Evolutionary conservation across 2,888 invertebrate genomes (phyloP).

Genomic region (Eupithecia exiguata): DNA sequence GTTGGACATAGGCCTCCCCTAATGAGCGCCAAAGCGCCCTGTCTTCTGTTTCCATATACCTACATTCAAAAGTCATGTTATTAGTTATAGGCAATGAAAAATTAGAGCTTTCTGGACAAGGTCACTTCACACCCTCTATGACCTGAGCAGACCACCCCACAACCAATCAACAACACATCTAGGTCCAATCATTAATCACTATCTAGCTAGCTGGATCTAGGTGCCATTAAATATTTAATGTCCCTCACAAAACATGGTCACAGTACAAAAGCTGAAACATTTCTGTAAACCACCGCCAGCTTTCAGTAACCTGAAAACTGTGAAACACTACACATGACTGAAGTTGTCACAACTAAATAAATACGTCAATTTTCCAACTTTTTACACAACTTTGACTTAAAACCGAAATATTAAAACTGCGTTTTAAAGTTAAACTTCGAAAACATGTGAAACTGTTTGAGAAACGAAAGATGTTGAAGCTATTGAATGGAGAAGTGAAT

Average conservation of each 20-base stretch:
- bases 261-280: conserved; percentile 40
- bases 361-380: conserved; percentile 11
- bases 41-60: no score
- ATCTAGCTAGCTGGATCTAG: conserved; percentile 5
- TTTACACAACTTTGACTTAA: not conserved
- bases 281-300: conserved; percentile 47
- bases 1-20: no score
- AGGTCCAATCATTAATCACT: not conserved
- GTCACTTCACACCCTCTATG: not conserved
- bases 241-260: conserved; percentile 37
- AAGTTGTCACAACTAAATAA: conserved; percentile 2
- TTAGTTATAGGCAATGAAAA: not conserved
- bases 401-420: not conserved
- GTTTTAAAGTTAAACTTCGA: not conserved
- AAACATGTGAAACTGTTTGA: not conserved
- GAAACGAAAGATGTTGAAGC: not conserved
- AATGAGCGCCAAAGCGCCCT: no score
- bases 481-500: conserved; percentile 1
- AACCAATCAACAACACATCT: not conserved
- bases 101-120: not conserved
- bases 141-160: conserved; percentile 4
- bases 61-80: no score
- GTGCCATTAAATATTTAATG: conserved; percentile 28
- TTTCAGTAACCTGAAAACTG: conserved; percentile 71
- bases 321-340: conserved; percentile 53